A percentile compares a stretch with the other conserved stretches of the same genome.
These are phyloP conservation scores for Poecilus cupreus DNA, from an alignment of 2,888 invertebrate genomes.

Conservation along the genomic window DNA sequence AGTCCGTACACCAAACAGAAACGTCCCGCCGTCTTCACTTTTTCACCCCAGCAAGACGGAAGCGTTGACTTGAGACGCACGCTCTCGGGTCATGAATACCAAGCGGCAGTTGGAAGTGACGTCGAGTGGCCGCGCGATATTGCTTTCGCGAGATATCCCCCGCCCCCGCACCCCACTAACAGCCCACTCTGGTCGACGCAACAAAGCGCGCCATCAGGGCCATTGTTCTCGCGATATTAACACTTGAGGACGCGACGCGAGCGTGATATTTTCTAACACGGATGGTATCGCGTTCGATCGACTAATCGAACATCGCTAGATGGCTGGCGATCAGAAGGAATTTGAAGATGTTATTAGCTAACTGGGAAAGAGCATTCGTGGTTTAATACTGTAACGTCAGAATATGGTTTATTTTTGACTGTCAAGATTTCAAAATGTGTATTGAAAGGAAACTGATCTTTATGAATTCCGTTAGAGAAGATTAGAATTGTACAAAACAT, in stretches of 20 bases:
- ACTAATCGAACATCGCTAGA: too few relatives aligned
- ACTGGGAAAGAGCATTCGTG: too few relatives aligned
- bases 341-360: too few relatives aligned
- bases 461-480: too few relatives aligned
- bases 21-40: neutral
- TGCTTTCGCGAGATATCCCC: constrained; percentile 61
- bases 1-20: neutral
- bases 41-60: neutral
- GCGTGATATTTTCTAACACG: constrained; percentile 62
- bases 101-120: constrained; percentile 70
- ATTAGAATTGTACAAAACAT: too few relatives aligned
- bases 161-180: too few relatives aligned
- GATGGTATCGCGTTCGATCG: neutral
- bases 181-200: neutral
- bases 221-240: constrained; percentile 62
- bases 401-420: too few relatives aligned
- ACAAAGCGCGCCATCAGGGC: constrained; percentile 55
- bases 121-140: constrained; percentile 70
- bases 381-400: too few relatives aligned
- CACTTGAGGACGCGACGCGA: constrained; percentile 57
- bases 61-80: constrained; percentile 63
- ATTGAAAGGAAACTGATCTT: too few relatives aligned
- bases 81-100: constrained; percentile 68
- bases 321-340: too few relatives aligned
- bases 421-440: too few relatives aligned